These are phyloP conservation scores for Trachemys scripta DNA, from an alignment of 2,113 vertebrate genomes.

Conservation along the genomic window DNA sequence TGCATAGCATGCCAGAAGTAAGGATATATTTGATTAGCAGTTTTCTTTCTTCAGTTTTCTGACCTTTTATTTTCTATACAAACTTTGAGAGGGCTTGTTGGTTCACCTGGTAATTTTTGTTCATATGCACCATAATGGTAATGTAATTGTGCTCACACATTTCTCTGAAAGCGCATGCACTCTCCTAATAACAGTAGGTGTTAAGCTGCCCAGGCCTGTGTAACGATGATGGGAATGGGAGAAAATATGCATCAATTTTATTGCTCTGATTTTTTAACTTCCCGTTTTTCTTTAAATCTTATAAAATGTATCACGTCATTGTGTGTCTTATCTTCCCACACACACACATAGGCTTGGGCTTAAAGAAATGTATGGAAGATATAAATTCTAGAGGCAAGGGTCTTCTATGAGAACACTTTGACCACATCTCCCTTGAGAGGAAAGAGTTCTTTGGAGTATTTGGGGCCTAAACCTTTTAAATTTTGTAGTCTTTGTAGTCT, in stretches of 20 bases:
- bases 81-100: not conserved
- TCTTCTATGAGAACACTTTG: not conserved
- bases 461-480: not conserved
- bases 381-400: not conserved
- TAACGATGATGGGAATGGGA: not conserved
- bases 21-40: not conserved
- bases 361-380: not conserved
- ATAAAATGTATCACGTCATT: not conserved
- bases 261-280: not conserved
- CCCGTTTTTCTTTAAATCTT: not conserved
- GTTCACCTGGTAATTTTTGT: not conserved
- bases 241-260: not conserved
- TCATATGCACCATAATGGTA: not conserved
- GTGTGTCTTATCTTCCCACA: not conserved
- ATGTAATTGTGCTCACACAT: not conserved
- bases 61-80: not conserved
- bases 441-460: conserved; percentile 18
- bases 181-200: not conserved
- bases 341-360: not conserved
- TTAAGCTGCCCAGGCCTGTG: not conserved
- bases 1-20: not conserved
- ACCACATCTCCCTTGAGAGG: not conserved
- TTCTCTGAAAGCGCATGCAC: not conserved
- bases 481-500: not conserved
- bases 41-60: not conserved